Evolutionary conservation across 2,113 vertebrate species (phyloP).

Genomic region (Chionodraco myersi): DNA sequence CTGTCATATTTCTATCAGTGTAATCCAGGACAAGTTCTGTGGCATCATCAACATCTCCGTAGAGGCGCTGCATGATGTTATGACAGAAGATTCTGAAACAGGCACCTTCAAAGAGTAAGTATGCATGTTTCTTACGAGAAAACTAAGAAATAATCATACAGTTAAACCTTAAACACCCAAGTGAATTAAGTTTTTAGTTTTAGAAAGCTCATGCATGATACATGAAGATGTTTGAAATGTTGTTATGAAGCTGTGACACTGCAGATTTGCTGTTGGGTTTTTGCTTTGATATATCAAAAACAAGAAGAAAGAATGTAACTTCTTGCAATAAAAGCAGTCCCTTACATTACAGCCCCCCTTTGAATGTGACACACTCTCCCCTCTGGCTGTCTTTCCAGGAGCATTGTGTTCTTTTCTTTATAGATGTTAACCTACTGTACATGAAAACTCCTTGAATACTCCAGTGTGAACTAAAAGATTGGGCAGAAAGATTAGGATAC

Average conservation of each 20-base stretch:
- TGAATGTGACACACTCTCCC: background rate
- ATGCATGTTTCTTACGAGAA: background rate
- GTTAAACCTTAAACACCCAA: background rate
- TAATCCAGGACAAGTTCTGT: conserved; percentile 98
- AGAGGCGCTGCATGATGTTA: conserved; percentile 95
- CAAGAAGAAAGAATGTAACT: conserved; percentile 2
- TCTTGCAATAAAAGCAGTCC: background rate
- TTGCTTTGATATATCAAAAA: background rate
- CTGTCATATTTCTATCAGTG: conserved; percentile 79
- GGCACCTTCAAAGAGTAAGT: conserved; percentile 96
- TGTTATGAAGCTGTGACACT: conserved; percentile 8
- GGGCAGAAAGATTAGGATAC: conserved; percentile 4
- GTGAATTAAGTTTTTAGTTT: background rate
- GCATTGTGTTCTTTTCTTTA: conserved; percentile 9
- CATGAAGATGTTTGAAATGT: conserved; percentile 3
- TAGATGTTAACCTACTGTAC: conserved; percentile 1
- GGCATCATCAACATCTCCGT: conserved; percentile 96
- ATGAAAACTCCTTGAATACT: conserved; percentile 14
- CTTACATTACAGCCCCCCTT: background rate
- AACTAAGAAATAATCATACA: background rate
- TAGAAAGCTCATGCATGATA: conserved; percentile 18
- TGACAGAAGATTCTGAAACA: conserved; percentile 95
- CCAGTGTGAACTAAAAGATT: conserved; percentile 21
- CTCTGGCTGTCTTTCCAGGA: conserved; percentile 1
- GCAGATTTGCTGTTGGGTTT: conserved; percentile 6